phyloP scores from a whole-genome alignment of 2,113 vertebrate genomes.

The Forbesichthys papilliferus region DNA sequence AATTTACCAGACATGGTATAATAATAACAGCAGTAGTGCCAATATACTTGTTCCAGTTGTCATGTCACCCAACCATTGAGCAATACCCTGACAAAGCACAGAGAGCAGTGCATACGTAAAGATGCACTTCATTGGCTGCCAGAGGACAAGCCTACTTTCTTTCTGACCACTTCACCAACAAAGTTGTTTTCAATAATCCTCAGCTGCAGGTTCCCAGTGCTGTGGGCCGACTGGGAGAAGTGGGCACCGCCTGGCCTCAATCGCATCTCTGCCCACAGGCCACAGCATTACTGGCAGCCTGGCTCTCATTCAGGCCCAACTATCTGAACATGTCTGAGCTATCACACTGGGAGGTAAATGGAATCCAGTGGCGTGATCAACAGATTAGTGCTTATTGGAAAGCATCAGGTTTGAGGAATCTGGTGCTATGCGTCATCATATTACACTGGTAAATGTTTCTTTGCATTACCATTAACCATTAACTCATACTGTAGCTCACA shows the following conservation, averaged over 20 bases:
- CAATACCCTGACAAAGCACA: constrained; percentile 27
- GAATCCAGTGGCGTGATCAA: too few relatives aligned
- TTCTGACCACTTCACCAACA: constrained; percentile 45
- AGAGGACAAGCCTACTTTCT: constrained; percentile 34
- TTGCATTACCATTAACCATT: too few relatives aligned
- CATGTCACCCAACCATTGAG: constrained; percentile 21
- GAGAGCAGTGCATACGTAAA: constrained; percentile 20
- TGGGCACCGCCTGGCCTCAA: constrained; percentile 23
- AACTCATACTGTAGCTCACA: too few relatives aligned
- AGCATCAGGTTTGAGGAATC: too few relatives aligned
- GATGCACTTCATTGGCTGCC: constrained; percentile 33
- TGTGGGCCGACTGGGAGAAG: constrained; percentile 44
- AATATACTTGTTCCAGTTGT: background rate
- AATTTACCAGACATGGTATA: background rate
- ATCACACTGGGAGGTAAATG: constrained; percentile 17
- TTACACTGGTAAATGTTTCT: too few relatives aligned
- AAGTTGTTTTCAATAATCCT: constrained; percentile 35
- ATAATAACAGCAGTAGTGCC: background rate
- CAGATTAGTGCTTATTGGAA: too few relatives aligned
- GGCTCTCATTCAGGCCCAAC: constrained; percentile 27
- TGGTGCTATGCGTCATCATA: too few relatives aligned
- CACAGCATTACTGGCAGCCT: constrained; percentile 45
- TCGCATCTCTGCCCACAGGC: constrained; percentile 48
- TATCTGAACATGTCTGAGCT: constrained; percentile 36
- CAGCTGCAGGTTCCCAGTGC: constrained; percentile 4